Evolutionary conservation across 2,888 invertebrate genomes (phyloP).

Genomic region (Parelbella ahira): DNA sequence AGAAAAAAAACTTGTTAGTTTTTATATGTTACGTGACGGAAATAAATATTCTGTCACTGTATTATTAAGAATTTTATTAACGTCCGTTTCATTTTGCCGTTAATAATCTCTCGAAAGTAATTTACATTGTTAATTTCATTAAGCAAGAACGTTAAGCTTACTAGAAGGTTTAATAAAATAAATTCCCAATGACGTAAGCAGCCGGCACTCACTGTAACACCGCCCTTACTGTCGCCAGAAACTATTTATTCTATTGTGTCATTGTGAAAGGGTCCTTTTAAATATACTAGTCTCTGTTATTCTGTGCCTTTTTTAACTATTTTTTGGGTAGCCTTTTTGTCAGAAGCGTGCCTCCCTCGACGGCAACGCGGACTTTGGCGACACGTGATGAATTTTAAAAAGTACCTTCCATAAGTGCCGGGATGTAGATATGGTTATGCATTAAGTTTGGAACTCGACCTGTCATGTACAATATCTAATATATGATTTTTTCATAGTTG

Average conservation of each 20-base stretch:
- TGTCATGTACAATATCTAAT: conserved; percentile 63
- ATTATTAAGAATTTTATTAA: no score
- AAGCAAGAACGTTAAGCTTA: no score
- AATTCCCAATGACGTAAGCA: conserved; percentile 19
- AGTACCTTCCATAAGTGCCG: conserved; percentile 45
- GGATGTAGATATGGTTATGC: conserved; percentile 60
- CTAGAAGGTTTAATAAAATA: no score
- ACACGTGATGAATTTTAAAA: conserved; percentile 76
- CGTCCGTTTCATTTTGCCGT: no score
- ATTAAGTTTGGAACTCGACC: conserved; percentile 42
- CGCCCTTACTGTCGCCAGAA: conserved; percentile 56
- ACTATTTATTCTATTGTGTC: conserved; percentile 65
- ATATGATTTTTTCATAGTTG: no score
- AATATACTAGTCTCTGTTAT: conserved; percentile 60
- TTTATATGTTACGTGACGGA: no score
- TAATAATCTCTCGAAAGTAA: no score
- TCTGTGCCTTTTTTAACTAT: conserved; percentile 40
- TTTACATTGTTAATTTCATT: no score
- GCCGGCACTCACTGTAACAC: conserved; percentile 42
- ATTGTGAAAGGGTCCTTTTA: conserved; percentile 61
- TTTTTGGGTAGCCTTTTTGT: conserved; percentile 54
- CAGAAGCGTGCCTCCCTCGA: conserved; percentile 60
- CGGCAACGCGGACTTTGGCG: conserved; percentile 46
- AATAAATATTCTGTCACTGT: no score
- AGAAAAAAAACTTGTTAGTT: no score